Conservation (phyloP, 2,113 vertebrate genomes). For the Orientallactaga bullata region DNA sequence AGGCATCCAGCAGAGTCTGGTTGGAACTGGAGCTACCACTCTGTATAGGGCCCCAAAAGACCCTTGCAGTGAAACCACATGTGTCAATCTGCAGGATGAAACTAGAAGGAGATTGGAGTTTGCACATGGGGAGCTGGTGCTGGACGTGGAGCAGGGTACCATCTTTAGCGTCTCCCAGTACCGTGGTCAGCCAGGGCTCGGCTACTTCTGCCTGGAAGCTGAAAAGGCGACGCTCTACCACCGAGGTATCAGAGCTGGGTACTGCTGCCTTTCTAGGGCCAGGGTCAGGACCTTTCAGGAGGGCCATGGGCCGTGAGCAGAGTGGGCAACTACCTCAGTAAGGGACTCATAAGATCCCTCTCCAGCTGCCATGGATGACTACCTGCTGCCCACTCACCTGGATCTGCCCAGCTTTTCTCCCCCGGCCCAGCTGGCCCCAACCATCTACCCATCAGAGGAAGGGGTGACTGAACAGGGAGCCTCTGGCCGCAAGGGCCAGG, state of each 20-base stretch:
- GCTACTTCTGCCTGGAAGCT: conserved; percentile 93
- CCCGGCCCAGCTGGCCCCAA: conserved; percentile 89
- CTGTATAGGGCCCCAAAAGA: neutral
- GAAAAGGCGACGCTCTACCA: conserved; percentile 92
- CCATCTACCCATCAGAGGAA: conserved; percentile 93
- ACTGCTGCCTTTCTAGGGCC: fast-evolving
- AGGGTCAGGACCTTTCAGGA: fast-evolving
- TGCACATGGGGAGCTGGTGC: conserved; percentile 91
- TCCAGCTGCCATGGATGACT: conserved; percentile 90
- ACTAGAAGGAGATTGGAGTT: conserved; percentile 83
- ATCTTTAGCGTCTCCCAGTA: conserved; percentile 94
- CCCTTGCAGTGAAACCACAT: fast-evolving
- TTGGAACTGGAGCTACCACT: neutral
- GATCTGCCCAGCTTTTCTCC: conserved; percentile 90
- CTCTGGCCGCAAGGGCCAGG: conserved; percentile 87
- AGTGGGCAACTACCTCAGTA: neutral
- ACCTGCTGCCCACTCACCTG: conserved; percentile 86
- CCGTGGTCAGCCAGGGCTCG: conserved; percentile 91
- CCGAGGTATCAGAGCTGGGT: conserved; percentile 86
- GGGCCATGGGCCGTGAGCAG: neutral
- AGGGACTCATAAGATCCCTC: conserved; percentile 23
- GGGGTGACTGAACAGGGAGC: conserved; percentile 87
- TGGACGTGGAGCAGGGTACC: conserved; percentile 93
- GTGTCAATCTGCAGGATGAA: conserved; percentile 84
- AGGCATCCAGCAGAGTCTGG: fast-evolving